Conservation (phyloP, 2,888 invertebrate genomes). For the Xanthia togata region DNA sequence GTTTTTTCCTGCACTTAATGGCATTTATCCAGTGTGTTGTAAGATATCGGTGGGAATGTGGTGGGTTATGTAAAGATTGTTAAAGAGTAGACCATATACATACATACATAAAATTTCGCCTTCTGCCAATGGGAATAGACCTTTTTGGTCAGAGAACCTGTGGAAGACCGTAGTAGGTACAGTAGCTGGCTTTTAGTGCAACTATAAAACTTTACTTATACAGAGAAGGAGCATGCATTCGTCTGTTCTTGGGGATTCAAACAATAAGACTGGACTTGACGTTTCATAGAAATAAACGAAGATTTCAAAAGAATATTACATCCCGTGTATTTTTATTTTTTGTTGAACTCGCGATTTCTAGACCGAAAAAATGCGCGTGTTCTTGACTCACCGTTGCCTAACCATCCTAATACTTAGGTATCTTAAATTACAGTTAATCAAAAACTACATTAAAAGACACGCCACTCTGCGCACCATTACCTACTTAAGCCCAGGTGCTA, state of each 20-base stretch:
- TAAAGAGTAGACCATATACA: neutral
- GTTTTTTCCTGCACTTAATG: conserved; percentile 35
- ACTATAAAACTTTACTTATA: neutral
- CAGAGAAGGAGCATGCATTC: neutral
- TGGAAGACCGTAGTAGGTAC: no score
- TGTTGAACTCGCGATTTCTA: no score
- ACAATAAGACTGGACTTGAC: neutral
- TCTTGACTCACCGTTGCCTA: no score
- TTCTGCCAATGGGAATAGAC: no score
- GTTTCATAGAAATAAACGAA: neutral
- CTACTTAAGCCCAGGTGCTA: neutral
- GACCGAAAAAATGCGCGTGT: no score
- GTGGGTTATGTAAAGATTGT: neutral
- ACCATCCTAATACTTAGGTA: neutral
- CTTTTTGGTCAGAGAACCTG: no score
- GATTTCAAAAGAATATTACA: no score
- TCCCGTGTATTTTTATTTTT: no score
- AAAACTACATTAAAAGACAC: neutral
- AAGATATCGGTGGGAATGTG: neutral
- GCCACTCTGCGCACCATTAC: no score
- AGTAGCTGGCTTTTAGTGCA: neutral
- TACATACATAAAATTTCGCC: no score
- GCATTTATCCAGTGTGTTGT: conserved; percentile 27
- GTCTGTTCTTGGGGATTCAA: neutral
- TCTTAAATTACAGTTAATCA: neutral